Percentiles rank a stretch among this genome's conserved stretches.
Evolutionary conservation across 2,888 invertebrate genomes (phyloP).

Genomic region (Hydriomena furcata): DNA sequence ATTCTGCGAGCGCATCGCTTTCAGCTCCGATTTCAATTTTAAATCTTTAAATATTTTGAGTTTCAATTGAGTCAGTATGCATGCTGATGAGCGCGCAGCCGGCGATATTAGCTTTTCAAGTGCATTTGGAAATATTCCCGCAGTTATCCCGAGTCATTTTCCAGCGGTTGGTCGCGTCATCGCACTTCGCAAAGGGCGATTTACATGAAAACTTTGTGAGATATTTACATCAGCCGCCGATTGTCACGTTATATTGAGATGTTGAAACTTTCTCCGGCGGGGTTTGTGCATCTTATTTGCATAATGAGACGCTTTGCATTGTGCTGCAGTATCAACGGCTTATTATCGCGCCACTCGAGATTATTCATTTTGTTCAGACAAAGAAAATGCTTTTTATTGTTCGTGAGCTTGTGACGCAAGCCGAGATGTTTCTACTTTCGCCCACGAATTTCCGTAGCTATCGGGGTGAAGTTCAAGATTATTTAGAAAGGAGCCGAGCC

Average conservation of each 20-base stretch:
- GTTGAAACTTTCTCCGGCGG: conserved; percentile 70
- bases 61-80: conserved; percentile 61
- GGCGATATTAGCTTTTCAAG: conserved; percentile 65
- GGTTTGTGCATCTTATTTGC: conserved; percentile 72
- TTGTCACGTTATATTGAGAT: conserved; percentile 78
- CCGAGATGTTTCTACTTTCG: conserved; percentile 65
- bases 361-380: conserved; percentile 52
- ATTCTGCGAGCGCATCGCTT: conserved; percentile 48
- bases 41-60: conserved; percentile 59
- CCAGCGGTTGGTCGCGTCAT: conserved; percentile 56
- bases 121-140: conserved; percentile 57
- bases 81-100: conserved; percentile 67
- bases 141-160: conserved; percentile 56
- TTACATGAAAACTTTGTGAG: conserved; percentile 77
- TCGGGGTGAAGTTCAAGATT: conserved; percentile 81
- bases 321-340: conserved; percentile 57
- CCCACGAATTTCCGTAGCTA: conserved; percentile 59
- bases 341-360: conserved; percentile 50
- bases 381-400: conserved; percentile 42
- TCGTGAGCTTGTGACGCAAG: conserved; percentile 49
- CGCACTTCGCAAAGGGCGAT: conserved; percentile 56
- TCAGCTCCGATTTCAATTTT: conserved; percentile 55
- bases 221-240: conserved; percentile 76
- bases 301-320: conserved; percentile 68
- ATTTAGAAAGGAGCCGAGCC: conserved; percentile 77